Base-by-base conservation (phyloP, 2,888 invertebrate species). In the Leptopilina drosophilae region DNA sequence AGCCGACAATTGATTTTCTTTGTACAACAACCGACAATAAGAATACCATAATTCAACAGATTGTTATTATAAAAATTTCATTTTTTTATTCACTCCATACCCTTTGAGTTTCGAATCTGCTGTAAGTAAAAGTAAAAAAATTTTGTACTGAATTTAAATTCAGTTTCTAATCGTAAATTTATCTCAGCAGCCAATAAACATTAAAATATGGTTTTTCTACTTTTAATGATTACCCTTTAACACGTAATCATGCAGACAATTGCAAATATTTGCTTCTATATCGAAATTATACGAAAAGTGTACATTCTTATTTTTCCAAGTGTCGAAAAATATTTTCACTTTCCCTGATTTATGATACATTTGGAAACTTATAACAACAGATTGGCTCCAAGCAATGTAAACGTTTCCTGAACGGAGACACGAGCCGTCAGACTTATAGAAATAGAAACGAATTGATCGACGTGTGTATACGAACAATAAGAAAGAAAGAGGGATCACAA, bases 391-490 rank as follows among this genome's bases (percentile, higher is more conserved):
- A 84, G 85, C 85, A 85, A 88, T 87, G 85, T 87, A 88, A 88
- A 89, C 89, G 88, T 88, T 90, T 91, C 89, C 91, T 88, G 89
- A 84, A 80, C 86, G 87, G 85, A 88, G 88, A 86, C 86, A 85
- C 86, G 82, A 82, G 85, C 73, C 33, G 56, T 73, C 73, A 73
- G 73, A 73, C 53, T 26, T 83, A 84, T 80, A 83, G 84, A 84
- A 82, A 82, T 77, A 84, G 82, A 84, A 84, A 84, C 81, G 82
- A 81, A 81, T 77, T 79, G 77, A 77, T 66, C 76, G 79, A 79
- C 53, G 67, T 33, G 79, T 78, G 82, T 77, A 46, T 46, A 77
- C 64, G 81, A 80, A 80, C 82, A 82, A 82, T 81, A 83, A 83
- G 81, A 84, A 33, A 81, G 79, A 84, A 78, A 85, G 88, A 86